A percentile compares a stretch with the other conserved stretches of the same genome.
These are phyloP conservation scores for Agriopis marginaria DNA, from an alignment of 2,888 invertebrate species.

Conservation along the genomic window DNA sequence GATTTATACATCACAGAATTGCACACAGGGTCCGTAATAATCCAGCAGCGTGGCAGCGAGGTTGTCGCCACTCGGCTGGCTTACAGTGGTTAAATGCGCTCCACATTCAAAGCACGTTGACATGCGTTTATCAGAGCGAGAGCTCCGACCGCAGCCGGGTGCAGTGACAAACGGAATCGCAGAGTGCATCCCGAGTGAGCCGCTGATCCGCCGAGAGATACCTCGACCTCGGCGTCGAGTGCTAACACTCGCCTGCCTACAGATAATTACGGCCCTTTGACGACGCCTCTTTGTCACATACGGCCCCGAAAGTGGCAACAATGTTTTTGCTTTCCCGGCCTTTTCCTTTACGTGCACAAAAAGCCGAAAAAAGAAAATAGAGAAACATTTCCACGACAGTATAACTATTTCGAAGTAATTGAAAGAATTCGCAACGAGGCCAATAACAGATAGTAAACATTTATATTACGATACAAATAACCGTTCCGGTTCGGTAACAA, in stretches of 20 bases:
- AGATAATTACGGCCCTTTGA: conserved; percentile 83
- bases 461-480: conserved; percentile 55
- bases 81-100: conserved; percentile 69
- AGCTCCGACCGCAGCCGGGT: conserved; percentile 76
- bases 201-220: conserved; percentile 84
- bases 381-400: conserved; percentile 30
- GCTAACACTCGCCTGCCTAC: conserved; percentile 79
- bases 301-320: conserved; percentile 67
- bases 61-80: conserved; percentile 52
- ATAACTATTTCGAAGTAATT: conserved; percentile 40
- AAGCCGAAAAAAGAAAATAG: conserved; percentile 26
- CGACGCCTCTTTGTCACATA: conserved; percentile 69
- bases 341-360: conserved; percentile 46
- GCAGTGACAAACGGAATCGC: conserved; percentile 84
- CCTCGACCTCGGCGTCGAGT: conserved; percentile 80
- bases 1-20: conserved; percentile 39
- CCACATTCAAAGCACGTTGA: conserved; percentile 79
- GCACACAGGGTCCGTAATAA: conserved; percentile 36
- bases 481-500: conserved; percentile 56
- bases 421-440: conserved; percentile 42
- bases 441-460: conserved; percentile 51
- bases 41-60: conserved; percentile 36
- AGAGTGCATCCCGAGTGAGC: conserved; percentile 83
- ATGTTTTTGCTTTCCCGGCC: conserved; percentile 56
- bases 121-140: conserved; percentile 82